Conservation (phyloP, 2,113 vertebrate species). For the Neotragus pygmaeus region DNA sequence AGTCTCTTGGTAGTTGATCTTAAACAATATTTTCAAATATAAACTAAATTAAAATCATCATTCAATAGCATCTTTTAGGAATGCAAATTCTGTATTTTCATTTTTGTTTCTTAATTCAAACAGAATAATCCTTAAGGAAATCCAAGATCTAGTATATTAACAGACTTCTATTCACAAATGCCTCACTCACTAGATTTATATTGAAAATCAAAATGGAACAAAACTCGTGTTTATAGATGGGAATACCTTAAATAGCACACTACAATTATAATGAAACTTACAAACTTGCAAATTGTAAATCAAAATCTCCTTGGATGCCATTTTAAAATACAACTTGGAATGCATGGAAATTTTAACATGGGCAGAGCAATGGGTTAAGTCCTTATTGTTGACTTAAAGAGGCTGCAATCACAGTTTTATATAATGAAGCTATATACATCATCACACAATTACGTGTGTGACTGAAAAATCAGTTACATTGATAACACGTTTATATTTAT, state of each 20-base stretch:
- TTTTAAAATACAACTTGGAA: not conserved
- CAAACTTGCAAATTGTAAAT: not conserved
- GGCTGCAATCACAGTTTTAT: not conserved
- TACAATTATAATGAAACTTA: not conserved
- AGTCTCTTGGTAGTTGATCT: not conserved
- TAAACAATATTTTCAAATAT: not conserved
- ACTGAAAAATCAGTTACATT: conserved; percentile 8
- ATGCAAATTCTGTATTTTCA: not conserved
- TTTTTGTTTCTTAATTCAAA: conserved; percentile 6
- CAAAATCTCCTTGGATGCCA: not conserved
- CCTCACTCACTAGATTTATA: not conserved
- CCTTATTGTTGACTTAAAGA: not conserved
- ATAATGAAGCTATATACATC: not conserved
- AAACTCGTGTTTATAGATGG: not conserved
- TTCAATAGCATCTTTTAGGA: not conserved
- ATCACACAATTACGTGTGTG: not conserved
- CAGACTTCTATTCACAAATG: not conserved
- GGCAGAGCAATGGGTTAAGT: not conserved
- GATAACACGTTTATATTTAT: conserved; percentile 53
- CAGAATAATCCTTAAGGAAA: not conserved
- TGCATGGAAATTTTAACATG: not conserved
- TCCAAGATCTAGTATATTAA: not conserved
- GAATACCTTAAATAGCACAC: not conserved
- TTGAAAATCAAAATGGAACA: conserved; percentile 15
- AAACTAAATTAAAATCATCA: conserved; percentile 1